These are phyloP conservation scores for Hucho hucho DNA, from an alignment of 2,113 vertebrate genomes.

Conservation along the genomic window DNA sequence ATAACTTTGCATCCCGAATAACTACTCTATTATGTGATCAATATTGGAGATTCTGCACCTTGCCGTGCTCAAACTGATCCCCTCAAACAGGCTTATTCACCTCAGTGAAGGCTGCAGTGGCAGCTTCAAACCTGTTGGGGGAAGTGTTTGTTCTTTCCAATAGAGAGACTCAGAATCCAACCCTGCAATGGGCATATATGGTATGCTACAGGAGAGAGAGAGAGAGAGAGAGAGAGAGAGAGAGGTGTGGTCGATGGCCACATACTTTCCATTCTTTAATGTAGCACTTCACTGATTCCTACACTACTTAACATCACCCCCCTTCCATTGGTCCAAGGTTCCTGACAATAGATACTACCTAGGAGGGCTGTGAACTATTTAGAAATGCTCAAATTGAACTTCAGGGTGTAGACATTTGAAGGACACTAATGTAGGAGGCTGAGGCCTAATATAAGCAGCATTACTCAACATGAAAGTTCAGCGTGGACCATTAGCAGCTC, in stretches of 20 bases:
- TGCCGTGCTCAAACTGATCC: too few species aligned
- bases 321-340: conserved; percentile 38
- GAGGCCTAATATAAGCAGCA: conserved; percentile 73
- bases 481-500: conserved; percentile 50
- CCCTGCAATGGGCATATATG: conserved; percentile 44
- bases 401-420: conserved; percentile 58
- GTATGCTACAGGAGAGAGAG: conserved; percentile 67
- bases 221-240: conserved; percentile 28
- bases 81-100: too few species aligned
- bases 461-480: conserved; percentile 72
- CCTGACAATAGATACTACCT: conserved; percentile 61
- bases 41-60: too few species aligned
- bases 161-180: conserved; percentile 31
- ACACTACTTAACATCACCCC: conserved; percentile 32
- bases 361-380: conserved; percentile 69
- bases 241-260: conserved; percentile 31
- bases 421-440: conserved; percentile 73
- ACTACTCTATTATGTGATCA: too few species aligned
- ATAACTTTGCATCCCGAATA: too few species aligned
- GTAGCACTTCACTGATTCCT: conserved; percentile 61
- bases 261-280: conserved; percentile 74
- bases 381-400: conserved; percentile 55
- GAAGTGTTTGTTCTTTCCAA: conserved; percentile 78
- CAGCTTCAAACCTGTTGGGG: conserved; percentile 65
- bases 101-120: conserved; percentile 11